Base-by-base conservation (phyloP, 2,888 invertebrate genomes). In the Camponotus fellah region DNA sequence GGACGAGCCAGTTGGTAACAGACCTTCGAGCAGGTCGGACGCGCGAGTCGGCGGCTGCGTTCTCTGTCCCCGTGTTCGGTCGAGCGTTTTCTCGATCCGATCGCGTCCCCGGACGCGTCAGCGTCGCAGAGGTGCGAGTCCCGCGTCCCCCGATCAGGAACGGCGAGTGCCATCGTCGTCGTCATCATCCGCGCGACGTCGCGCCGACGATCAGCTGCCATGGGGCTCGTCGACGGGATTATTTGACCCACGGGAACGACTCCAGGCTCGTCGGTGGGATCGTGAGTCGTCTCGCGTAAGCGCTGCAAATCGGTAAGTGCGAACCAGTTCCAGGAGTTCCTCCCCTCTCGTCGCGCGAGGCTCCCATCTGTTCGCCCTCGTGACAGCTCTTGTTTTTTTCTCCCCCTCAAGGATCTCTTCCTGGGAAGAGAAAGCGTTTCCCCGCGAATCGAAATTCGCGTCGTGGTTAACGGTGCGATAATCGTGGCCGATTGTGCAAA, bases 1-100 rank as follows among this genome's bases (percentile, higher is more conserved):
- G 71, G 49, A 17, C 49, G 17, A 92, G 92, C 94, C 94, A 95
- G 95, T 95, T 94, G 94, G 94, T 93, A 94, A 94, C 94, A 94
- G 94, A 93, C 93, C 92, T 88, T 92, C 92, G 92, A 89, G 86
- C 86, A 86, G 93, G 85, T 89, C 88, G 87, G 75, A 65, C 56
- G 86, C 80, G 79, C 53, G 49, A n/a, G 17, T 17, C 17, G 14
- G 34, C 17, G 49, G 32, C 26, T 17, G 43, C 26, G 60, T 72
- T 64, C 64, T 34, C 64, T 34, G 65, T 37, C 34, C 40, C 71
- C 49, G 68, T 64, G 53, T 26, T 37, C 43, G 62, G 5, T 21
- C 26, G 14, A 17, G 34, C 56, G 34, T 79, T 26, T 26, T 79
- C 21, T 34, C 49, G 43, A 34, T 58, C 3, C 40, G 40, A 46